These are phyloP conservation scores for Nymphicus hollandicus DNA, from an alignment of 2,113 vertebrate genomes.

Conservation along the genomic window DNA sequence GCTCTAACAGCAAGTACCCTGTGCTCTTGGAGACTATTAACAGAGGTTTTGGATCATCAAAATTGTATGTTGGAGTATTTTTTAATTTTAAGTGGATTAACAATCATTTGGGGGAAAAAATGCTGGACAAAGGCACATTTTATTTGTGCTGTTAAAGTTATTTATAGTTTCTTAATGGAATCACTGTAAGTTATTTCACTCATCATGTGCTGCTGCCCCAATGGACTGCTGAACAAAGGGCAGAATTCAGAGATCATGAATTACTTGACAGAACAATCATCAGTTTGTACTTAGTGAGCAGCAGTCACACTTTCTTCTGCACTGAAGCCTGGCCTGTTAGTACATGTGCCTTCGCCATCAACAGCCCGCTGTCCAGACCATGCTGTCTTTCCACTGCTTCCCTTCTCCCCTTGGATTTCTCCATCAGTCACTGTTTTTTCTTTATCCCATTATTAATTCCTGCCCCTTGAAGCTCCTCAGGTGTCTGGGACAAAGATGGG, in stretches of 20 bases:
- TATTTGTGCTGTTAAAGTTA: neutral
- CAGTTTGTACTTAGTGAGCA: neutral
- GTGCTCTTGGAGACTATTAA: neutral
- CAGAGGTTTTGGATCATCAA: neutral
- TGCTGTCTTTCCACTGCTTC: neutral
- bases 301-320: neutral
- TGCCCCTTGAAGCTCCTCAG: neutral
- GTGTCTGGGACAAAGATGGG: neutral
- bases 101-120: neutral
- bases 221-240: neutral
- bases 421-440: neutral
- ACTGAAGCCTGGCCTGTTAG: neutral
- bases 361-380: neutral
- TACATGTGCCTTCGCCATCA: fast-evolving
- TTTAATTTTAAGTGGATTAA: neutral
- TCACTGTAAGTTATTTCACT: neutral
- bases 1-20: neutral
- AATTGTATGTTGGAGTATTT: neutral
- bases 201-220: neutral
- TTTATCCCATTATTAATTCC: neutral
- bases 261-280: neutral
- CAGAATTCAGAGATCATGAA: neutral
- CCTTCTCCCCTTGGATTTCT: neutral
- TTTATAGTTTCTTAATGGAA: neutral
- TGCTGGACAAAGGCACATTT: neutral